Percentiles rank a stretch among this genome's conserved stretches.
Conservation (phyloP, 2,797 vertebrate genomes). For the Tiaroga cobitis region DNA sequence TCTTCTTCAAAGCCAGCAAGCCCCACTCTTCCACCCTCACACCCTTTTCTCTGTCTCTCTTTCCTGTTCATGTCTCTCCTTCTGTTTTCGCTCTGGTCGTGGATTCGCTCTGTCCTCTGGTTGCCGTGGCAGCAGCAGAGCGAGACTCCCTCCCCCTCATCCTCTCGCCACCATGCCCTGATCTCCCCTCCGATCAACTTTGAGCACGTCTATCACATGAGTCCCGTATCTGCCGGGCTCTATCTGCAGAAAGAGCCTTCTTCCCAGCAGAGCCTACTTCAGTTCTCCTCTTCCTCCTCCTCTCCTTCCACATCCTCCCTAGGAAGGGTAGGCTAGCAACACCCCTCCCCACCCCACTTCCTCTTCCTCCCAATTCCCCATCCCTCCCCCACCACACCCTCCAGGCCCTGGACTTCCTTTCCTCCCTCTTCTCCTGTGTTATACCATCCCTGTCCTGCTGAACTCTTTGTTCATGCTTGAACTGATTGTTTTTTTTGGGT, state of each 20-base stretch:
- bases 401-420: constrained; percentile 37
- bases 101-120: constrained; percentile 54
- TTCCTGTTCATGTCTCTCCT: constrained; percentile 67
- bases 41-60: constrained; percentile 52
- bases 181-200: constrained; percentile 87
- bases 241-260: constrained; percentile 85
- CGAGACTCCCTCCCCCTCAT: constrained; percentile 83
- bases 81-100: constrained; percentile 65
- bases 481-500: background rate
- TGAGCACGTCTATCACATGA: constrained; percentile 89
- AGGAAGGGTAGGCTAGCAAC: constrained; percentile 86
- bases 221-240: constrained; percentile 81
- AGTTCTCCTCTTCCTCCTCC: constrained; percentile 84
- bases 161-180: constrained; percentile 81
- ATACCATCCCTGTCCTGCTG: constrained; percentile 24
- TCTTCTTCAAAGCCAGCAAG: constrained; percentile 59
- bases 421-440: constrained; percentile 18
- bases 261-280: constrained; percentile 82
- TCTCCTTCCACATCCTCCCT: constrained; percentile 86
- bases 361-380: constrained; percentile 32
- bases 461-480: constrained; percentile 35
- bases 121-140: constrained; percentile 76
- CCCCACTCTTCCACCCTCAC: constrained; percentile 68
- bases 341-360: constrained; percentile 57
- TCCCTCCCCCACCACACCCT: constrained; percentile 27